A percentile compares a stretch with the other conserved stretches of the same genome.
Evolutionary conservation across 2,113 vertebrate genomes (phyloP).

Genomic region (Petroica traversi): DNA sequence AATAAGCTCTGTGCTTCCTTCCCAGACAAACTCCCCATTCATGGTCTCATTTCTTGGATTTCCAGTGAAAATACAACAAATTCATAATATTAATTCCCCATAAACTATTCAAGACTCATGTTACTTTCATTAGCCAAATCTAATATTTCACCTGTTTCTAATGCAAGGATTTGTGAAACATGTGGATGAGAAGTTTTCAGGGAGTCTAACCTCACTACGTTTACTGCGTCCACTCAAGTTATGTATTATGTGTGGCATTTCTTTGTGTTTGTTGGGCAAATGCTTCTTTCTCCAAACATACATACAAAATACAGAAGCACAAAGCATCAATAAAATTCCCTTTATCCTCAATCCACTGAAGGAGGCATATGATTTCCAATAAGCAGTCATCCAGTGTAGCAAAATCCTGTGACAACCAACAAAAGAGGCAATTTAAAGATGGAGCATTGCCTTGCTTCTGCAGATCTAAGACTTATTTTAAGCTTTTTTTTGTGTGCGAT

Average conservation of each 20-base stretch:
- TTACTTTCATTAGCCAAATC: not conserved
- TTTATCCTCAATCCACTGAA: not conserved
- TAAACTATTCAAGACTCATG: not conserved
- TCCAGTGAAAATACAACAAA: not conserved
- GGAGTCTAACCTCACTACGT: not conserved
- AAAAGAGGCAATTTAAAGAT: slow-evolving; percentile 47
- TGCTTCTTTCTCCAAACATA: not conserved
- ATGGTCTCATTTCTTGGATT: not conserved
- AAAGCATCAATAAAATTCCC: not conserved
- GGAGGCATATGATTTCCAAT: not conserved
- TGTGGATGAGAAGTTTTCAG: not conserved
- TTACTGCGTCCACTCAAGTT: not conserved
- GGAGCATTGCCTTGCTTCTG: not conserved
- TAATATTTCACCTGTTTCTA: not conserved
- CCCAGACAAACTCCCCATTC: not conserved
- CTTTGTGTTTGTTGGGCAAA: not conserved
- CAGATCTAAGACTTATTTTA: slow-evolving; percentile 53
- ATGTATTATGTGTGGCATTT: not conserved
- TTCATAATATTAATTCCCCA: not conserved
- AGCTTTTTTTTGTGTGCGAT: slow-evolving; percentile 23
- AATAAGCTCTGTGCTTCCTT: not conserved
- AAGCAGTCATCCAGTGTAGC: not conserved
- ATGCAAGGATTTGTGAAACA: fast-evolving
- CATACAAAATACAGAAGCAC: not conserved
- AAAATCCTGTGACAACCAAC: not conserved